A percentile compares a stretch with the other conserved stretches of the same genome.
phyloP scores from a whole-genome alignment of 1,140 invertebrate species.

The Choristoneura fumiferana region DNA sequence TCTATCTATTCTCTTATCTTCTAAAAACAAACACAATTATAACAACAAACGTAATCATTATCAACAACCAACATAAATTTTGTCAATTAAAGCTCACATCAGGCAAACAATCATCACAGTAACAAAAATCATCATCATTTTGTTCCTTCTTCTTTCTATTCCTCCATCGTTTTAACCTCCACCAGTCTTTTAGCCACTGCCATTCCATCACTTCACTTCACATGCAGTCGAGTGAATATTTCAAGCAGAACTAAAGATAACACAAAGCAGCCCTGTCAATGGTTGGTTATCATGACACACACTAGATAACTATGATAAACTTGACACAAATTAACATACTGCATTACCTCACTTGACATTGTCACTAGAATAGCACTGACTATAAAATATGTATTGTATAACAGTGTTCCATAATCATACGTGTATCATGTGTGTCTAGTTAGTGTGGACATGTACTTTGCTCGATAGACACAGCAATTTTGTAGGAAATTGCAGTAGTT shows the following conservation, averaged over 20 bases:
- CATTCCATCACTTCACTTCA: constrained; percentile 81
- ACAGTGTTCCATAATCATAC: background rate
- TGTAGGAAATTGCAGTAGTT: constrained; percentile 4
- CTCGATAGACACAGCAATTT: constrained; percentile 4
- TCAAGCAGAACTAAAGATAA: constrained; percentile 35
- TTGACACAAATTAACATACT: constrained; percentile 69
- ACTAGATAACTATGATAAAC: constrained; percentile 67
- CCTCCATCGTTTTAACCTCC: constrained; percentile 84
- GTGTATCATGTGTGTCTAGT: background rate
- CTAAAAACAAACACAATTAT: constrained; percentile 18
- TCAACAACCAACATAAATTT: constrained; percentile 17
- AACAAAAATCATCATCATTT: constrained; percentile 82
- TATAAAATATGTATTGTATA: constrained; percentile 33
- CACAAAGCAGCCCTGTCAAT: constrained; percentile 37
- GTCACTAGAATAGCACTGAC: constrained; percentile 41
- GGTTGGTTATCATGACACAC: constrained; percentile 46
- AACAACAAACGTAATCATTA: constrained; percentile 11
- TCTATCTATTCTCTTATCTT: constrained; percentile 15
- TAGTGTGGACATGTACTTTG: constrained; percentile 8
- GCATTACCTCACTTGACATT: constrained; percentile 72
- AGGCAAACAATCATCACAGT: constrained; percentile 84
- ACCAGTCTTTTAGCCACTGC: constrained; percentile 88
- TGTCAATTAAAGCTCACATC: constrained; percentile 72
- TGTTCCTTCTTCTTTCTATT: constrained; percentile 79
- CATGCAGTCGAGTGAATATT: constrained; percentile 48